phyloP scores from a whole-genome alignment of 2,888 invertebrate species.

The Melinaea marsaeus region DNA sequence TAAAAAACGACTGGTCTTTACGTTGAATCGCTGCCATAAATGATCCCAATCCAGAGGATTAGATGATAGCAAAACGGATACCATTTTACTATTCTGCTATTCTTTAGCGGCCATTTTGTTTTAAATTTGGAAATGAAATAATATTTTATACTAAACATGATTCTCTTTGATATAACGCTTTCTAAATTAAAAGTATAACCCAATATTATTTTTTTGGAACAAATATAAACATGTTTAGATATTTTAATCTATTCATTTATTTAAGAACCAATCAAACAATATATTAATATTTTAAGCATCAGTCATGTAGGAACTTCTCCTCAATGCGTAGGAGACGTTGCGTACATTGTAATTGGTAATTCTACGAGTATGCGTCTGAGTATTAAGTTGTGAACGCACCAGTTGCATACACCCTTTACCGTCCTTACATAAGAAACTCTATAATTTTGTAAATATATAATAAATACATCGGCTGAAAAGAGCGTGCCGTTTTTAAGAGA shows the following conservation, averaged over 20 bases:
- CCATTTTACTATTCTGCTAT: constrained; percentile 13
- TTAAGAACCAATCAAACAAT: too few relatives aligned
- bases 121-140: too few relatives aligned
- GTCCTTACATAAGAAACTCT: constrained; percentile 20
- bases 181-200: too few relatives aligned
- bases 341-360: constrained; percentile 29
- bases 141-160: too few relatives aligned
- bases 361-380: constrained; percentile 25
- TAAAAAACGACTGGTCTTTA: background rate
- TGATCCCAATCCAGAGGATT: constrained; percentile 31
- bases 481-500: too few relatives aligned
- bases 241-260: too few relatives aligned
- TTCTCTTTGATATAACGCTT: too few relatives aligned
- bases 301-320: constrained; percentile 2
- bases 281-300: background rate
- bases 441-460: too few relatives aligned
- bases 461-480: too few relatives aligned
- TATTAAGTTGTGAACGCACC: constrained; percentile 17
- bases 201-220: too few relatives aligned
- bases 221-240: too few relatives aligned
- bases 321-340: constrained; percentile 23
- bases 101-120: too few relatives aligned
- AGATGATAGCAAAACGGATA: constrained; percentile 27
- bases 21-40: constrained; percentile 32
- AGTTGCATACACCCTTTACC: constrained; percentile 30